Percentiles rank a stretch among this genome's conserved stretches.
Conservation (phyloP, 2,113 vertebrate species). For the Steatornis caripensis region DNA sequence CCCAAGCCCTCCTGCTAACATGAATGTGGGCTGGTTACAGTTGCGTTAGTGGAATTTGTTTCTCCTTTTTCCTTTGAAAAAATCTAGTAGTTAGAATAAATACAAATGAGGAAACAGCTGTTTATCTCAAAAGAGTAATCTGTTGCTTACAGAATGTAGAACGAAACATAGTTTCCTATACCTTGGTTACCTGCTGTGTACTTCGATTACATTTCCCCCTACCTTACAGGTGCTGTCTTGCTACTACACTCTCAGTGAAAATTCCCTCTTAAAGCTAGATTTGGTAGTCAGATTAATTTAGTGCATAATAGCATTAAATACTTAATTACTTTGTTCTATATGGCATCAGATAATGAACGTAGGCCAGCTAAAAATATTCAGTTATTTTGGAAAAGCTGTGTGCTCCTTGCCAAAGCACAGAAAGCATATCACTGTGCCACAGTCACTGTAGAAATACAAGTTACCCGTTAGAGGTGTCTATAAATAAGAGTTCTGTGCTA, state of each 20-base stretch:
- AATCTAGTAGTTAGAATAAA: not conserved
- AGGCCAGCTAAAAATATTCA: not conserved
- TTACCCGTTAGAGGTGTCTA: not conserved
- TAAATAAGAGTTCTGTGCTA: not conserved
- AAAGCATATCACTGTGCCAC: not conserved
- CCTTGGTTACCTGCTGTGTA: not conserved
- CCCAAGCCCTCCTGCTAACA: not conserved
- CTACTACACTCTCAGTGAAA: not conserved
- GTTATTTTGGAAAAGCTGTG: not conserved
- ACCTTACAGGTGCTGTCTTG: not conserved
- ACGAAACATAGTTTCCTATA: not conserved
- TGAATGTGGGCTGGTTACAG: not conserved
- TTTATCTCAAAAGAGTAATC: not conserved
- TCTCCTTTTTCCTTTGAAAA: not conserved
- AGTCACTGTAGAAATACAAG: not conserved
- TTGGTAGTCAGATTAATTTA: not conserved
- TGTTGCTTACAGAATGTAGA: not conserved
- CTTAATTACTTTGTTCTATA: not conserved
- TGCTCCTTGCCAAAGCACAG: not conserved
- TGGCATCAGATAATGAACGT: not conserved
- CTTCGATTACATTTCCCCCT: not conserved
- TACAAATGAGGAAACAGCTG: not conserved
- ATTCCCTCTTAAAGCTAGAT: not conserved
- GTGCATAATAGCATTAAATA: not conserved
- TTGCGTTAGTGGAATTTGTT: not conserved